Evolutionary conservation across 2,888 invertebrate species (phyloP).

Genomic region (Nematopogon swammerdamellus): DNA sequence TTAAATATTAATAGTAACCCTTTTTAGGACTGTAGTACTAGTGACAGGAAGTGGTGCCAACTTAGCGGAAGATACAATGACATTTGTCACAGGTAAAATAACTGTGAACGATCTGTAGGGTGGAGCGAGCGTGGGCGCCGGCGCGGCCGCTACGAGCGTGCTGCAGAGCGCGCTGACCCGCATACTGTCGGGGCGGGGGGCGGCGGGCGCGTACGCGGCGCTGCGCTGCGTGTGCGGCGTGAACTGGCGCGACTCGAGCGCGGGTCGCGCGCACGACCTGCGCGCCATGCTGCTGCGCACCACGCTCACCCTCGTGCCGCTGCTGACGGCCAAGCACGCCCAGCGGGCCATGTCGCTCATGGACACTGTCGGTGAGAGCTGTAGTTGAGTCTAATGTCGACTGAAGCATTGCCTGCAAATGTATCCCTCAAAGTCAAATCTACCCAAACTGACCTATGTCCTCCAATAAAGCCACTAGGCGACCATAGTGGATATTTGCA

Average conservation of each 20-base stretch:
- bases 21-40: too few species aligned
- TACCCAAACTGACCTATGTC: too few species aligned
- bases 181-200: conserved; percentile 32
- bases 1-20: too few species aligned
- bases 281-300: conserved; percentile 60
- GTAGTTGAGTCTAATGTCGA: conserved; percentile 37
- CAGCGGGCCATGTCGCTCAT: conserved; percentile 67
- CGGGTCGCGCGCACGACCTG: conserved; percentile 56
- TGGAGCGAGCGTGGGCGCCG: conserved; percentile 33
- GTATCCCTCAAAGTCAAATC: too few species aligned
- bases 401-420: too few species aligned
- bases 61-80: too few species aligned
- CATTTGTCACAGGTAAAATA: too few species aligned
- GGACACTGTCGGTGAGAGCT: conserved; percentile 54
- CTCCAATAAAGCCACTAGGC: too few species aligned
- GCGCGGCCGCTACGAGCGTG: conserved; percentile 35
- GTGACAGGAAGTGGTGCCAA: too few species aligned
- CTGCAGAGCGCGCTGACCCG: conserved; percentile 34
- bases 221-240: conserved; percentile 53
- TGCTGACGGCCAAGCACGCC: conserved; percentile 61
- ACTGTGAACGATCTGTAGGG: too few species aligned
- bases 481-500: too few species aligned
- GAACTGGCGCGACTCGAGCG: conserved; percentile 70
- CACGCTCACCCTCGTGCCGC: conserved; percentile 66
- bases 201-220: conserved; percentile 25